Evolutionary conservation across 2,113 vertebrate genomes (phyloP).

Genomic region (Chloroceryle aenea): DNA sequence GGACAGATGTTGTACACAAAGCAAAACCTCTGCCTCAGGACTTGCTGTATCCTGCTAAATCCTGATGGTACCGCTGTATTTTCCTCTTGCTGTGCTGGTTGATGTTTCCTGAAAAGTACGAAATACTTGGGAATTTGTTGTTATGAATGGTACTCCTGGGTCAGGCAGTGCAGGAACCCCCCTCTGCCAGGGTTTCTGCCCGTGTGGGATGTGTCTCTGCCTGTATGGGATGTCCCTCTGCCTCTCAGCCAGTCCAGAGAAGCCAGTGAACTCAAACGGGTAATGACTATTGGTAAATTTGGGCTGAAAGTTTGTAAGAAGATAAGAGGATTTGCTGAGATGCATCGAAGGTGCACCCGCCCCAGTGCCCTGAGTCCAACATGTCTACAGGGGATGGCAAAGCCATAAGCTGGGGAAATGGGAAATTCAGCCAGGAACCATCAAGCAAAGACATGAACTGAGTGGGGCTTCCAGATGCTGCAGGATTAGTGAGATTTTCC

Average conservation of each 20-base stretch:
- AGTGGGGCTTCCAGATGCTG: background rate
- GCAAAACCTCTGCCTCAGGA: background rate
- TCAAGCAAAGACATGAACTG: background rate
- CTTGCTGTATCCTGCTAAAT: background rate
- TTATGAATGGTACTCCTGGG: background rate
- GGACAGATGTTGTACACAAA: background rate
- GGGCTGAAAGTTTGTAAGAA: background rate
- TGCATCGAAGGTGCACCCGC: background rate
- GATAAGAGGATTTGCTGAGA: background rate
- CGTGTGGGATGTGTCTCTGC: background rate
- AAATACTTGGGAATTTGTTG: background rate
- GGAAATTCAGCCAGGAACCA: background rate
- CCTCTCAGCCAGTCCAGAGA: background rate
- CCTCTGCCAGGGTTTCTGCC: rapidly evolving
- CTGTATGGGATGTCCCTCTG: background rate
- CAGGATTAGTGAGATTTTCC: background rate
- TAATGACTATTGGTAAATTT: background rate
- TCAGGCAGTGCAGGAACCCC: rapidly evolving
- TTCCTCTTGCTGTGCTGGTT: background rate
- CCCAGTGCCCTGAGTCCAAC: background rate
- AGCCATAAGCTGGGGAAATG: background rate
- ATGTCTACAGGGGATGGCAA: background rate
- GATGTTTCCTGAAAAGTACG: background rate
- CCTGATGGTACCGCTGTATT: too few species aligned
- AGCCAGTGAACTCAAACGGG: background rate